These are phyloP conservation scores for Caenorhabditis sp. DNA, from an alignment of 2,888 invertebrate species.

Conservation along the genomic window DNA sequence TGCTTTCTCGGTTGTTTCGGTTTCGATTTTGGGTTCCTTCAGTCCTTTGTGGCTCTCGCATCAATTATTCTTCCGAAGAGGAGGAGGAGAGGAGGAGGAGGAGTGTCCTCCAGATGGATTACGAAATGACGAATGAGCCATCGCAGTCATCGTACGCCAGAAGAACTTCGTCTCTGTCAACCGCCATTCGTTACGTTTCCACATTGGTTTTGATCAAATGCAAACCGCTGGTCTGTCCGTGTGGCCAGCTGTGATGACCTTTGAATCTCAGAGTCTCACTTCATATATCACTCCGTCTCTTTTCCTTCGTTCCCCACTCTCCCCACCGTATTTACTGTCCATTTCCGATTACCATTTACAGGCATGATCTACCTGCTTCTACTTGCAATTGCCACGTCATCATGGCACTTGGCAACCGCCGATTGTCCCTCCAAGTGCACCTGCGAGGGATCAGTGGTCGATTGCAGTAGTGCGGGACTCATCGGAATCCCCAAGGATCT, in stretches of 20 bases:
- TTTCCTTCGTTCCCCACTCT: neutral
- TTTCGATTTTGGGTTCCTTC: no score
- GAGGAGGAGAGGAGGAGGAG: neutral
- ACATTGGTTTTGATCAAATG: constrained; percentile 9
- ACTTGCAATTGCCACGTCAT: constrained; percentile 34
- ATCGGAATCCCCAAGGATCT: constrained; percentile 32
- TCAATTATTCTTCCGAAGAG: constrained; percentile 39
- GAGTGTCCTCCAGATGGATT: constrained; percentile 56
- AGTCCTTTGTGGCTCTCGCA: no score
- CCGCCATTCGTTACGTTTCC: neutral
- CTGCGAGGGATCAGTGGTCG: constrained; percentile 35
- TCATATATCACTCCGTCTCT: constrained; percentile 10
- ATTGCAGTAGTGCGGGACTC: constrained; percentile 54
- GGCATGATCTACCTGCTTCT: constrained; percentile 48
- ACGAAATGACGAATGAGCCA: constrained; percentile 56
- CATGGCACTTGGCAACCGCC: neutral
- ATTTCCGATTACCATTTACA: neutral
- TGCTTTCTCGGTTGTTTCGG: constrained; percentile 6
- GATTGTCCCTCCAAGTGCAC: constrained; percentile 39
- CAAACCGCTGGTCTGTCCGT: no score
- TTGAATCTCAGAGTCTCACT: constrained; percentile 13
- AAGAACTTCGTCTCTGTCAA: neutral
- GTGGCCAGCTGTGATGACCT: constrained; percentile 46
- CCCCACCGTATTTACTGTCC: no score
- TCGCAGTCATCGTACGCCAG: neutral